Evolutionary conservation across 2,888 invertebrate species (phyloP), one percentile per base, ranked within the genome.

Genomic region (Diarsia mendica): DNA sequence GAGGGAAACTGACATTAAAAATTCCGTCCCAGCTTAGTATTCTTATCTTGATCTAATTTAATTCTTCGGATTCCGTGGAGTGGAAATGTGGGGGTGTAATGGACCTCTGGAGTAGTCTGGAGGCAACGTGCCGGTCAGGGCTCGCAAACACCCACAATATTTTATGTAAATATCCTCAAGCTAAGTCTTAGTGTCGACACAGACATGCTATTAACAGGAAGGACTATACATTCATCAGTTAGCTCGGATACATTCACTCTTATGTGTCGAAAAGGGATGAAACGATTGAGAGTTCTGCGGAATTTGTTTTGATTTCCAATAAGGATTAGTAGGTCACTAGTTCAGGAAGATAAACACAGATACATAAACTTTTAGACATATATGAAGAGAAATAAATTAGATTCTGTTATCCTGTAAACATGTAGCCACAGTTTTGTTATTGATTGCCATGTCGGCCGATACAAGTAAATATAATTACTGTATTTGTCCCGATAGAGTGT

Each of bases 231-330:
- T 77, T 79, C 28, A 33, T 68, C 63, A 33, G n/a, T 44, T 66
- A 46, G 33, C 28, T 60, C 13, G 51, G 55, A 72, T 48, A 51
- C 39, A 64, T 68, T 75, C 46, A 18, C 28, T 66, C 63, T 15
- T 20, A 28, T 13, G 51, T 58, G 61, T 67, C 33, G 33, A 44
- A 75, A 85, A 69, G 67, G 20, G 51, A 70, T 46, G n/a, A 46
- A 13, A 53, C 5, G 28, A 68, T 61, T 69, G 23, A 55, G 72
- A 69, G 60, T 60, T 61, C n/a, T 44, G 18, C n/a, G 23, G 61
- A n/a, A 64, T 61, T 84, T 76, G 67, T 84, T 80, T 85, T 75
- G 67, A 68, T 82, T 84, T 65, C 72, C 49, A 64, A 77, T 85
- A 75, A 72, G 70, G 39, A 70, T 70, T 64, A 82, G 67, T 73